Evolutionary conservation across 2,888 invertebrate genomes (phyloP), one percentile per base, ranked within the genome.

Genomic region (Drosophila peninsularis): DNA sequence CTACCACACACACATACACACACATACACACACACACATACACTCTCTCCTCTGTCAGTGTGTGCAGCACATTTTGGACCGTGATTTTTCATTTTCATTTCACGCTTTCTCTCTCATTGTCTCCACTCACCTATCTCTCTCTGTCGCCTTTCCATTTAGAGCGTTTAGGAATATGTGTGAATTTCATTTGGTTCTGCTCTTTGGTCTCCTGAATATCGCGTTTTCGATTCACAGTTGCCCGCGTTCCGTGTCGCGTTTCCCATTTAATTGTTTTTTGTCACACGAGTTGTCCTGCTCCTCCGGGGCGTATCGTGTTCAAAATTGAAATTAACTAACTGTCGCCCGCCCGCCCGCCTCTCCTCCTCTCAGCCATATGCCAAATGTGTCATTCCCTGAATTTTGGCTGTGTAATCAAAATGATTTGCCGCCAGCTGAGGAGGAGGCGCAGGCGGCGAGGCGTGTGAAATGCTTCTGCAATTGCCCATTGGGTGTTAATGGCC

Each of bases 241-340:
- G 55, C 66, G 55, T 56, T 75, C 53, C 67, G 77, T 71, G 71
- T 77, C 65, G 70, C 86, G 61, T 30, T 64, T 68, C 64, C 58
- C 68, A 89, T 75, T 89, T 85, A 89, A 85, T 85, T 85, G 85
- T 88, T 89, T 83, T 89, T 89, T 89, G 84, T 85, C 84, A 85
- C 88, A 85, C 88, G 78, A 89, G 71, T 81, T 83, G 72, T 78
- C 78, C 77, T 72, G 61, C 27, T 39, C 32, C 30, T 42, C 71
- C 72, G 73, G 85, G 89, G 89, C 90, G 85, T 85, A 66, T 65
- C 89, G 80, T 85, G 90, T 78, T 85, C 82, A 62, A 82, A 85
- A 82, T 85, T 82, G 82, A 82, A 84, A 88, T 88, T 79, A 88
- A 79, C 89, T 78, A 75, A 78, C 86, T 77, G 62, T 53, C 69